phyloP scores from a whole-genome alignment of 2,888 invertebrate genomes.

The Meiosimyza platycephala region DNA sequence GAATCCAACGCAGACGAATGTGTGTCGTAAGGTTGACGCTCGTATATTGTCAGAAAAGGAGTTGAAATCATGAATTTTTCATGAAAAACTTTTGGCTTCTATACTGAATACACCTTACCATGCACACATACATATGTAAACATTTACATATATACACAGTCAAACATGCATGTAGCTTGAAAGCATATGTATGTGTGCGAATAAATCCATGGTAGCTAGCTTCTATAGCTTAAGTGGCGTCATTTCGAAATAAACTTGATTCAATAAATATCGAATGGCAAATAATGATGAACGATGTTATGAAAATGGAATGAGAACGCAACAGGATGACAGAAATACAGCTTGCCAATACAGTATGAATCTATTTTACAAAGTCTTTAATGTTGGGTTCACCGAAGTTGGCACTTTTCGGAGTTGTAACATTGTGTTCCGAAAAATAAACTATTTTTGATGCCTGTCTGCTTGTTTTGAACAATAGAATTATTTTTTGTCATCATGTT shows the following conservation, averaged over 20 bases:
- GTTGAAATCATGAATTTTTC: neutral
- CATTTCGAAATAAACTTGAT: slow-evolving; percentile 68
- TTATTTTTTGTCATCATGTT: too few relatives aligned
- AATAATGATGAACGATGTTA: slow-evolving; percentile 19
- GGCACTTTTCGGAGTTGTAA: too few relatives aligned
- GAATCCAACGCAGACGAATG: too few relatives aligned
- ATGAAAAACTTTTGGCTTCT: neutral
- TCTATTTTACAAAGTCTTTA: too few relatives aligned
- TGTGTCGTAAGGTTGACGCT: too few relatives aligned
- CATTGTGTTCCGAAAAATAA: too few relatives aligned
- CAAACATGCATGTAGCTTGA: neutral
- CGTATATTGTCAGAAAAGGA: neutral
- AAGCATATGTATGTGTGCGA: neutral
- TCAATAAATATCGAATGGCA: slow-evolving; percentile 57
- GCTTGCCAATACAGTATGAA: neutral
- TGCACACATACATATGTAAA: neutral
- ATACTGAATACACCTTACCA: neutral
- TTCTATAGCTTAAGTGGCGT: slow-evolving; percentile 63
- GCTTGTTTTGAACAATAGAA: too few relatives aligned
- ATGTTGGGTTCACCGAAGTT: too few relatives aligned
- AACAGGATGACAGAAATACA: too few relatives aligned
- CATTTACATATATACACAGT: neutral
- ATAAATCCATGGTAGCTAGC: neutral
- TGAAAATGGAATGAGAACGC: too few relatives aligned
- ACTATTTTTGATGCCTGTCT: too few relatives aligned